These are phyloP conservation scores for Orchesellides sinensis DNA, from an alignment of 2,888 invertebrate species.

Conservation along the genomic window DNA sequence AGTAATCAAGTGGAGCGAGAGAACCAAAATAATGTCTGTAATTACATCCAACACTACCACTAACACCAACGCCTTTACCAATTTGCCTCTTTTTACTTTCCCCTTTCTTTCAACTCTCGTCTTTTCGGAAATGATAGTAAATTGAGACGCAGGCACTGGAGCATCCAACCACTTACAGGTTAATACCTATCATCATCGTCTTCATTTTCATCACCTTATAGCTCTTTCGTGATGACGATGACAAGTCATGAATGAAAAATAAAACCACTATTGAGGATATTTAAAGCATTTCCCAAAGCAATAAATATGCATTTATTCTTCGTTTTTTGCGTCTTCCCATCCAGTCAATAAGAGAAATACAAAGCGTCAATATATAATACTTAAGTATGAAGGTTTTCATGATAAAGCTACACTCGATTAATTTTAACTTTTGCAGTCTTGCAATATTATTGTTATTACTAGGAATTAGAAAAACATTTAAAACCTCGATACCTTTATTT, in stretches of 20 bases:
- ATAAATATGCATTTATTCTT: not conserved
- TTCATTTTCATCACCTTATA: constrained; percentile 24
- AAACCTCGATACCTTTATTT: too few species aligned
- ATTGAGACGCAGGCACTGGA: constrained; percentile 16
- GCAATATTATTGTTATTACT: too few species aligned
- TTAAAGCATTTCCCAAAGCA: not conserved
- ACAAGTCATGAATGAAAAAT: constrained; percentile 10
- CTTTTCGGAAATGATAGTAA: not conserved
- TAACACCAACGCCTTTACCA: constrained; percentile 44
- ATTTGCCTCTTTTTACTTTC: constrained; percentile 44
- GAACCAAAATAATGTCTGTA: constrained; percentile 54
- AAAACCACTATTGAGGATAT: not conserved
- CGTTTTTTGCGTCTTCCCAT: too few species aligned
- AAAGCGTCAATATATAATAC: too few species aligned
- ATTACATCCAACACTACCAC: constrained; percentile 56
- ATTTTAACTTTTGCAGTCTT: too few species aligned
- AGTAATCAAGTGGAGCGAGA: constrained; percentile 16
- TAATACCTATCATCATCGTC: constrained; percentile 38
- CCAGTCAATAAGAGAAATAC: too few species aligned
- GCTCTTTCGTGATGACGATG: not conserved
- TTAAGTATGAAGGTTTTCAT: too few species aligned
- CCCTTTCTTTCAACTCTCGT: not conserved
- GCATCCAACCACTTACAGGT: constrained; percentile 34
- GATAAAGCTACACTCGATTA: too few species aligned
- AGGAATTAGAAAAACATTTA: too few species aligned